Conservation (phyloP, 2,888 invertebrate species). For the Petrolisthes manimaculis region DNA sequence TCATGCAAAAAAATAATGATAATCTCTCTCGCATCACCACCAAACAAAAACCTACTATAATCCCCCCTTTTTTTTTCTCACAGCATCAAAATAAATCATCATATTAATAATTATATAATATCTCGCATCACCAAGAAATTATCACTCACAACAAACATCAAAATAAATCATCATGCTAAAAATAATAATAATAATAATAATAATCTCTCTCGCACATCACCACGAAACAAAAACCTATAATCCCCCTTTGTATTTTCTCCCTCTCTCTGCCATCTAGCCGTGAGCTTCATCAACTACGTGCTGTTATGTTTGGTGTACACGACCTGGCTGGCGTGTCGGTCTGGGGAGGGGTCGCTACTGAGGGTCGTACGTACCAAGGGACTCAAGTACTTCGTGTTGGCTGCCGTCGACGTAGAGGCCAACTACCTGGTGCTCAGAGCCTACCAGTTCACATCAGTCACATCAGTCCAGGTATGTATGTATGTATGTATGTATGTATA, state of each 20-base stretch:
- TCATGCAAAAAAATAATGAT: too few species aligned
- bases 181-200: too few species aligned
- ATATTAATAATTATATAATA: too few species aligned
- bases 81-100: too few species aligned
- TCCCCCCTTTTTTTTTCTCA: too few species aligned
- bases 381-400: constrained; percentile 83
- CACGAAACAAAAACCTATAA: neutral
- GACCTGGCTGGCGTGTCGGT: constrained; percentile 79
- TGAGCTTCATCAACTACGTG: constrained; percentile 84
- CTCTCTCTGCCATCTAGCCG: constrained; percentile 73
- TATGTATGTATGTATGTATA: constrained; percentile 1
- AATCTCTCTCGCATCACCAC: too few species aligned
- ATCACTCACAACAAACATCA: neutral
- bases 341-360: constrained; percentile 71
- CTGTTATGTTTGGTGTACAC: constrained; percentile 83
- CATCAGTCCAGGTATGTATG: constrained; percentile 77
- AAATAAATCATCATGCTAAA: too few species aligned
- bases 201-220: neutral
- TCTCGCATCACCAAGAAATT: neutral
- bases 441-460: constrained; percentile 81
- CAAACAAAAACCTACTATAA: too few species aligned
- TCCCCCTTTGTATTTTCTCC: neutral
- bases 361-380: constrained; percentile 79
- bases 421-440: constrained; percentile 85
- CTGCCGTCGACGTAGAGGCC: constrained; percentile 87